Conservation (phyloP, 2,888 invertebrate genomes). For the Calameuta pallipes region DNA sequence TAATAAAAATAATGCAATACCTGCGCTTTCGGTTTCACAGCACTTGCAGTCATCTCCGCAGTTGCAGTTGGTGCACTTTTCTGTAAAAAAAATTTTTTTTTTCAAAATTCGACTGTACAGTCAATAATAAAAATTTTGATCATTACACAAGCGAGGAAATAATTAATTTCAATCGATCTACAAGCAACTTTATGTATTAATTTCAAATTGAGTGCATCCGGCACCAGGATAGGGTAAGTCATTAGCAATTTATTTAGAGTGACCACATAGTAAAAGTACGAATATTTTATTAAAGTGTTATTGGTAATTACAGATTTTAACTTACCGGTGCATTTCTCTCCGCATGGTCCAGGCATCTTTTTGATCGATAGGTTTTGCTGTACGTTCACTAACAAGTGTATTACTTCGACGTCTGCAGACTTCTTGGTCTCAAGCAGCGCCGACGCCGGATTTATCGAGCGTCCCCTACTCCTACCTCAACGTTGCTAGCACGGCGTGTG, state of each 20-base stretch:
- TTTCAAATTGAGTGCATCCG: too few species aligned
- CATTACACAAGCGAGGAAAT: background rate
- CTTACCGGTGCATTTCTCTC: conserved; percentile 61
- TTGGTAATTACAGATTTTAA: background rate
- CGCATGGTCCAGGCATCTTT: conserved; percentile 60
- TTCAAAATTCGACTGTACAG: conserved; percentile 7
- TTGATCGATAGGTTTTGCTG: conserved; percentile 17
- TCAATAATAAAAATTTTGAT: conserved; percentile 12
- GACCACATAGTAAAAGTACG: too few species aligned
- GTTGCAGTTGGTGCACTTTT: conserved; percentile 55
- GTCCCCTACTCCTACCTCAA: conserved; percentile 41
- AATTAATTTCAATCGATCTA: background rate
- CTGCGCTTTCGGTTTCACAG: conserved; percentile 46
- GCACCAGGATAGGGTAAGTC: too few species aligned
- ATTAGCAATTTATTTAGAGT: too few species aligned
- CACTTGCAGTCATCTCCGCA: conserved; percentile 60
- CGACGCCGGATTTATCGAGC: conserved; percentile 60
- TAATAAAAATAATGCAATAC: conserved; percentile 2
- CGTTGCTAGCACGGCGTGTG: conserved; percentile 39
- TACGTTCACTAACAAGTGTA: conserved; percentile 4
- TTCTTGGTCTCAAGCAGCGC: conserved; percentile 13
- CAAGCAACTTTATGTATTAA: too few species aligned
- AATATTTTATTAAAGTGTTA: too few species aligned
- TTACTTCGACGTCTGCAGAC: conserved; percentile 2
- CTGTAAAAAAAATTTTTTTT: conserved; percentile 30